Evolutionary conservation across 2,888 invertebrate species (phyloP).

Genomic region (Rhamnusium bicolor): DNA sequence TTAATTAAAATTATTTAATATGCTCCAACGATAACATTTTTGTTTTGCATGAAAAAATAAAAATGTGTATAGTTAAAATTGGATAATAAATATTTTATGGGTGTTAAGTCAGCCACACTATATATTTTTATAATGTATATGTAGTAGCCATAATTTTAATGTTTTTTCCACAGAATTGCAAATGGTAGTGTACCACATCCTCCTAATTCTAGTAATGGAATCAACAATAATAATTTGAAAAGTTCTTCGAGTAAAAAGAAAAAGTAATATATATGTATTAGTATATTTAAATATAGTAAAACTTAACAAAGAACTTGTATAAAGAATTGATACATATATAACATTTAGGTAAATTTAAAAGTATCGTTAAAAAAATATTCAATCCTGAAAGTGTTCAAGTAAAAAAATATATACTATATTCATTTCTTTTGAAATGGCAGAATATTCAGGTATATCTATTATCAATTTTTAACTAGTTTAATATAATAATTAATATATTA

Average conservation of each 20-base stretch:
- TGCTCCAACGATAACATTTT: no score
- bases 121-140: slow-evolving; percentile 9
- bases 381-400: slow-evolving; percentile 21
- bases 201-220: slow-evolving; percentile 52
- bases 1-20: no score
- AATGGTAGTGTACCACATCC: slow-evolving; percentile 67
- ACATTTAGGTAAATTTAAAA: not conserved
- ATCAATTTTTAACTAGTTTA: no score
- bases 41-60: no score
- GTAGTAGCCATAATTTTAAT: not conserved
- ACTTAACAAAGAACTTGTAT: not conserved
- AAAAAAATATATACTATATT: slow-evolving; percentile 5
- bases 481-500: no score
- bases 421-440: not conserved
- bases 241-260: slow-evolving; percentile 62
- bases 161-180: slow-evolving; percentile 61
- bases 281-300: slow-evolving; percentile 15
- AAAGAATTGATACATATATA: not conserved
- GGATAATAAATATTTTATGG: no score
- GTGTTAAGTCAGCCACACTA: no score
- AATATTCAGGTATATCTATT: no score
- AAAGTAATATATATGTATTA: slow-evolving; percentile 53
- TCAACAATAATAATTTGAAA: slow-evolving; percentile 53
- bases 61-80: no score
- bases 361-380: slow-evolving; percentile 9